Percentiles rank a stretch among this genome's conserved stretches.
These are phyloP conservation scores for Magallana angulata DNA, from an alignment of 1,140 invertebrate genomes.

Conservation along the genomic window DNA sequence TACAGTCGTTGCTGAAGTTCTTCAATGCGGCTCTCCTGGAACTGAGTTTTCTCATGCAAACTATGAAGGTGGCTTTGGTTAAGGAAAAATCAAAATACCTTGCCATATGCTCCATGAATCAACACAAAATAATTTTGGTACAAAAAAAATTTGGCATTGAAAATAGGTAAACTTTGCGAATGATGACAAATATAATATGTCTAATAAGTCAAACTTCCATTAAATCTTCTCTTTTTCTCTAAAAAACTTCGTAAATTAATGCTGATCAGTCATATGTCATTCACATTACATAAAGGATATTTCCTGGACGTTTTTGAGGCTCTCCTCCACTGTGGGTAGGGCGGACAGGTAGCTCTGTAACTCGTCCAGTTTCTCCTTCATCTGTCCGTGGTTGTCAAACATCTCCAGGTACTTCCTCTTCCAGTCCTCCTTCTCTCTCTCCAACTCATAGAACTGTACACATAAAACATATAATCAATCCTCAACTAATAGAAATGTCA, in stretches of 20 bases:
- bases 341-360: slow-evolving; percentile 72
- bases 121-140: no score
- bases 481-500: no score
- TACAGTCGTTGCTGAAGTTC: slow-evolving; percentile 67
- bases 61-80: slow-evolving; percentile 45
- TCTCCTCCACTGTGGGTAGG: slow-evolving; percentile 73
- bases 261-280: no score
- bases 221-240: no score
- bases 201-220: no score
- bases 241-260: no score
- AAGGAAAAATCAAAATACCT: slow-evolving; percentile 41
- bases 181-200: no score
- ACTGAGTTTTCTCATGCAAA: slow-evolving; percentile 57
- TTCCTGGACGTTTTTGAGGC: slow-evolving; percentile 65
- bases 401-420: slow-evolving; percentile 67
- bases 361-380: slow-evolving; percentile 71
- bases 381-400: slow-evolving; percentile 60
- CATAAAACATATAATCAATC: no score
- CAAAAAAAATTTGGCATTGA: no score
- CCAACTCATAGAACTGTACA: slow-evolving; percentile 62
- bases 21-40: slow-evolving; percentile 57
- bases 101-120: no score
- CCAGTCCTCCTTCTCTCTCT: slow-evolving; percentile 67
- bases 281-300: slow-evolving; percentile 69
- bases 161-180: no score